Evolutionary conservation across 2,888 invertebrate genomes (phyloP), one percentile per base, ranked within the genome.

Genomic region (Linnaemya vulpina): DNA sequence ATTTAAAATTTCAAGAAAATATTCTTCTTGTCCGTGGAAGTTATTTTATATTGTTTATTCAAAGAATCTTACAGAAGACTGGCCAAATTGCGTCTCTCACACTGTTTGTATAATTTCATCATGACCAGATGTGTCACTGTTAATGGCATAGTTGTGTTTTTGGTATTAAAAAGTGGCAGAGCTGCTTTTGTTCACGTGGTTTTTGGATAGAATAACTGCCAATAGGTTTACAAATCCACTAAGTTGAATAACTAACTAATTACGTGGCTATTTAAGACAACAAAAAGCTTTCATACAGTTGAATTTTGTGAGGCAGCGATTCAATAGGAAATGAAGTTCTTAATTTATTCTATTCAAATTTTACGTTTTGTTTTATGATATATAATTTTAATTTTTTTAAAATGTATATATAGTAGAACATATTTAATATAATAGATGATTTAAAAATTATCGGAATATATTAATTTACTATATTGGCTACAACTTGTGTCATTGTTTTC

Each of bases 1-100:
- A 92, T 90, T 90, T 87, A 79, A 1, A 51, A 58, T 65, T 76
- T 60, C 9, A 15, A 43, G 70, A 20, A 38, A 22, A 75, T 73
- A 49, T 46, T 74, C 78, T 65, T 60, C 15, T 51, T 62, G 22
- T 63, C 70, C 62, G 55, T 46, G 40, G 60, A 74, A 83, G 82
- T 62, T 65, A 65, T 67, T 65, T 53, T 35, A n/a, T 75, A 74
- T 87, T 86, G 76, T 85, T 86, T 86, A 67, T 55, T 74, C 40
- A 79, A 80, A 87, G 87, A 83, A 71, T 85, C 80, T 76, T 51
- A 65, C 71, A 51, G 67, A 55, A 63, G 71, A 81, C 81, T 84
- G 49, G 17, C 60, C 40, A 73, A 75, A 65, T n/a, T 58, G 38
- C 30, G 35, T 38, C 49, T 81, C 77, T 81, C 68, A 5, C 30